Evolutionary conservation across 2,888 invertebrate genomes (phyloP).

Genomic region (Atethmia centrago): DNA sequence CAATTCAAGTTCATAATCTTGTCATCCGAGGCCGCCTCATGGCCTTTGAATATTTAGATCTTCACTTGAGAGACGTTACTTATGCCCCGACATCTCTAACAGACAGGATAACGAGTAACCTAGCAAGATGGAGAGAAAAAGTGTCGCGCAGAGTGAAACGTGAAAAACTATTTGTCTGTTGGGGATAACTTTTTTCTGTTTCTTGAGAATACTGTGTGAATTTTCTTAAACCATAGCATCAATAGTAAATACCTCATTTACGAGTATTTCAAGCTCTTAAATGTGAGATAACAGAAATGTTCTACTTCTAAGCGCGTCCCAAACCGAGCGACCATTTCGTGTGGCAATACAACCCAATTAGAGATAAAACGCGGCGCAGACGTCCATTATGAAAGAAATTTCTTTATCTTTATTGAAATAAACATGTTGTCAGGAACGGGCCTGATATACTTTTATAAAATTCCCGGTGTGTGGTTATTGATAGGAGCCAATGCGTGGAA

Average conservation of each 20-base stretch:
- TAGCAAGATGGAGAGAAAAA: background rate
- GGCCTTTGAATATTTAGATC: constrained; percentile 38
- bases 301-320: constrained; percentile 53
- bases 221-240: constrained; percentile 25
- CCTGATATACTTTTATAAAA: constrained; percentile 56
- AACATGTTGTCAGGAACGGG: constrained; percentile 66
- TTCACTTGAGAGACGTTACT: constrained; percentile 20
- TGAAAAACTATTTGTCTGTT: background rate
- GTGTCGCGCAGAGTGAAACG: constrained; percentile 3
- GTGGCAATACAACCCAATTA: constrained; percentile 71
- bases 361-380: constrained; percentile 70
- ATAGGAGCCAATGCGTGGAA: constrained; percentile 37
- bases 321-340: constrained; percentile 63
- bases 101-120: background rate
- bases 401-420: constrained; percentile 74
- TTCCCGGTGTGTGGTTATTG: constrained; percentile 45
- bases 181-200: background rate
- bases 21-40: constrained; percentile 4
- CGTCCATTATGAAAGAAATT: constrained; percentile 69
- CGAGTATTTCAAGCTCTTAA: constrained; percentile 58
- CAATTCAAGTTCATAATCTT: constrained; percentile 31
- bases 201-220: constrained; percentile 1
- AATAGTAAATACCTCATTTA: constrained; percentile 45
- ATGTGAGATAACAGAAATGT: constrained; percentile 59
- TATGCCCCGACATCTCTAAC: constrained; percentile 19